phyloP scores from a whole-genome alignment of 2,113 vertebrate genomes.

The Cettia cetti region DNA sequence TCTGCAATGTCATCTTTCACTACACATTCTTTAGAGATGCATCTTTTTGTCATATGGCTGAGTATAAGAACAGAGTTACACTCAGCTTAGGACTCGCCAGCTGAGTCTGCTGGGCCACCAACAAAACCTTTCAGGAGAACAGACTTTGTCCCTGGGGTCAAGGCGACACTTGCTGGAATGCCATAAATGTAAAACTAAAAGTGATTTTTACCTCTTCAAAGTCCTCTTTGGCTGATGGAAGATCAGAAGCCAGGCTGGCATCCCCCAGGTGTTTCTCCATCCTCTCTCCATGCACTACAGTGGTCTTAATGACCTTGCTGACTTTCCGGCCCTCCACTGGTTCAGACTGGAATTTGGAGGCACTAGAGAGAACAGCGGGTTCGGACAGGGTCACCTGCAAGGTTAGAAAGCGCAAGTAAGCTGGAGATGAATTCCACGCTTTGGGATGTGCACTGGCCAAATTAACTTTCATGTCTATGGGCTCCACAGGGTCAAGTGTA shows the following conservation, averaged over 20 bases:
- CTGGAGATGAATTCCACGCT: not conserved
- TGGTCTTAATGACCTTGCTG: conserved; percentile 94
- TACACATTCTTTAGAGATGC: rapidly evolving
- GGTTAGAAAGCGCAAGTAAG: not conserved
- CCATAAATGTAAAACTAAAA: not conserved
- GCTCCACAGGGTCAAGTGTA: not conserved
- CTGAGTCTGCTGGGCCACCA: not conserved
- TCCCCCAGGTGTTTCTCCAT: conserved; percentile 88
- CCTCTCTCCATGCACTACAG: conserved; percentile 86
- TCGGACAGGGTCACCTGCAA: conserved; percentile 85
- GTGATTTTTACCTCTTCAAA: conserved; percentile 86
- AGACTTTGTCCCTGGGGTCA: not conserved
- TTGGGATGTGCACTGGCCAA: rapidly evolving
- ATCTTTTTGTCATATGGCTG: not conserved
- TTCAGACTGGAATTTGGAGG: conserved; percentile 85
- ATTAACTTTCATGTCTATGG: not conserved
- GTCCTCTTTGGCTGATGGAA: conserved; percentile 94
- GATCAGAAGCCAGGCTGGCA: conserved; percentile 83
- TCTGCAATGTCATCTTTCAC: not conserved
- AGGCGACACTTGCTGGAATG: not conserved
- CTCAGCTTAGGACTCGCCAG: not conserved
- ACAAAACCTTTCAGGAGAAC: not conserved
- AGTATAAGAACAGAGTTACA: not conserved
- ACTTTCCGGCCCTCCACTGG: conserved; percentile 90
- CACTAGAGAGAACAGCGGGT: conserved; percentile 65